Conservation (phyloP, 2,113 vertebrate genomes). For the Aix galericulata region DNA sequence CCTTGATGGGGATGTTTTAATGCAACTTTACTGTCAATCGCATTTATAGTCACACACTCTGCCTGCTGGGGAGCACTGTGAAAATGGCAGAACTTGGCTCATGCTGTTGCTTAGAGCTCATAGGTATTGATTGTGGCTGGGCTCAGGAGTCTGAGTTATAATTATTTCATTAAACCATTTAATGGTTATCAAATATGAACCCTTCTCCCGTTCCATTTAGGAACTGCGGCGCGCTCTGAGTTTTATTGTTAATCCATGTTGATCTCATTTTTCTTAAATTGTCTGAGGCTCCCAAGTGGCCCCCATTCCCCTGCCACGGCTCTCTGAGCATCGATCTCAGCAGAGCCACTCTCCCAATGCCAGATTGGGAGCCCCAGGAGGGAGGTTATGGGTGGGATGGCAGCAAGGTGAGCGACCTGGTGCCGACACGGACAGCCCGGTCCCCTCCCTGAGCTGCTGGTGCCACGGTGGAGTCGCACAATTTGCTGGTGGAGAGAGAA, state of each 20-base stretch:
- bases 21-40: slow-evolving; percentile 82
- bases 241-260: slow-evolving; percentile 11
- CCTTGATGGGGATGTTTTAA: slow-evolving; percentile 88
- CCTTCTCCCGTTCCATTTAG: slow-evolving; percentile 43
- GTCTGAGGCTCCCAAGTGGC: not conserved
- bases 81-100: slow-evolving; percentile 44
- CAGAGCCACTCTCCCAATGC: not conserved
- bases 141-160: slow-evolving; percentile 75
- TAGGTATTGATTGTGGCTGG: slow-evolving; percentile 67
- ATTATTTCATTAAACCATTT: slow-evolving; percentile 83
- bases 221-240: not conserved
- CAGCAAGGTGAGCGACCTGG: not conserved
- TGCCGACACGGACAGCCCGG: fast-evolving
- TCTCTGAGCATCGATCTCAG: fast-evolving
- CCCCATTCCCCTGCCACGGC: not conserved
- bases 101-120: slow-evolving; percentile 67
- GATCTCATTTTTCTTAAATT: not conserved
- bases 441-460: not conserved
- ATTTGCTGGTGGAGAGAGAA: not conserved
- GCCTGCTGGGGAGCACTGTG: slow-evolving; percentile 72
- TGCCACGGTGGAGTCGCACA: fast-evolving
- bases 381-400: fast-evolving
- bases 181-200: slow-evolving; percentile 81
- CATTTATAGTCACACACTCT: slow-evolving; percentile 68
- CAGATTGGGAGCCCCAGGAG: not conserved